phyloP scores from a whole-genome alignment of 2,888 invertebrate genomes.

The Ganaspis brasiliensis region DNA sequence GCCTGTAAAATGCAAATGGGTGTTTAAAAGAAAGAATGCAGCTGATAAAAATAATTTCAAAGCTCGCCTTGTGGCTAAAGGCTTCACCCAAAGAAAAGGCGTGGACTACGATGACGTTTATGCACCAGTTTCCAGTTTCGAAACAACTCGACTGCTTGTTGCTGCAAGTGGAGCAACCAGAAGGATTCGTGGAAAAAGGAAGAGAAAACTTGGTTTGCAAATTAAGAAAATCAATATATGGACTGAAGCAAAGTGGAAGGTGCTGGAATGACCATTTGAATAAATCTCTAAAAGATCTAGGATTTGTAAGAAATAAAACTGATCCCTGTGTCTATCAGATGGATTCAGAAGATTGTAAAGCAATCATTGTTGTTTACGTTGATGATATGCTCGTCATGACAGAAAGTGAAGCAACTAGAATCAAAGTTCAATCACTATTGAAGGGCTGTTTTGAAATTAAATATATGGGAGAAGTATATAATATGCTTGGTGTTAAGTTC shows the following conservation, averaged over 20 bases:
- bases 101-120: slow-evolving; percentile 58
- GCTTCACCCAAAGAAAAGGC: slow-evolving; percentile 53
- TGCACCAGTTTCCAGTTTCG: slow-evolving; percentile 59
- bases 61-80: slow-evolving; percentile 59
- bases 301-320: slow-evolving; percentile 47
- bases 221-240: slow-evolving; percentile 57
- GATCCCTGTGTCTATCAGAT: slow-evolving; percentile 58
- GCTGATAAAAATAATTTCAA: slow-evolving; percentile 49
- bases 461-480: slow-evolving; percentile 50
- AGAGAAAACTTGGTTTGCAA: slow-evolving; percentile 51
- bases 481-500: slow-evolving; percentile 56
- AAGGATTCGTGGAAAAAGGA: slow-evolving; percentile 48
- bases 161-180: slow-evolving; percentile 58
- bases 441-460: slow-evolving; percentile 52
- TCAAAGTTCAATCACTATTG: slow-evolving; percentile 45
- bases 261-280: slow-evolving; percentile 57
- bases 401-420: slow-evolving; percentile 47
- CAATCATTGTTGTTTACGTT: slow-evolving; percentile 52
- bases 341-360: slow-evolving; percentile 41
- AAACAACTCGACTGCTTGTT: slow-evolving; percentile 52
- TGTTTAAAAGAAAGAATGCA: slow-evolving; percentile 49
- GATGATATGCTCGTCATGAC: slow-evolving; percentile 56
- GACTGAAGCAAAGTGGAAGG: slow-evolving; percentile 58
- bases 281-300: slow-evolving; percentile 27
- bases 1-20: slow-evolving; percentile 54